Conservation (phyloP, 2,113 vertebrate species). For the Barnardius zonarius region DNA sequence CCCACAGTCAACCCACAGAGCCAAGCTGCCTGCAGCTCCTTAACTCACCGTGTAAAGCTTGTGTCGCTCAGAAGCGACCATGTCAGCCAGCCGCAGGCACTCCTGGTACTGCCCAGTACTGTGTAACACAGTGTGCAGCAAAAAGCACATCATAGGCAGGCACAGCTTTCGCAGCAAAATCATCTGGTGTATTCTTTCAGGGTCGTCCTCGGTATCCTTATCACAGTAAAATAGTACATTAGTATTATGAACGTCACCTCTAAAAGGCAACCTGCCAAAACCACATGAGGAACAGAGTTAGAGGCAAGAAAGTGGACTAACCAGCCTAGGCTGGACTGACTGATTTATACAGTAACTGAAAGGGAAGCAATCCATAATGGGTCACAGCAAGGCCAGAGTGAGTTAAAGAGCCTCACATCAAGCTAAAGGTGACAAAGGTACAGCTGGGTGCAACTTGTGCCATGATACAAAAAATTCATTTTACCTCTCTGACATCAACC, state of each 20-base stretch:
- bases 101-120: constrained; percentile 90
- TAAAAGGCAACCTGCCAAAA: neutral
- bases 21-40: neutral
- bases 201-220: constrained; percentile 86
- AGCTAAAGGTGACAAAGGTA: neutral
- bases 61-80: constrained; percentile 90
- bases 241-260: neutral
- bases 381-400: neutral
- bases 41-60: constrained; percentile 84
- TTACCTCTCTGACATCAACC: constrained; percentile 94
- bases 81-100: constrained; percentile 89
- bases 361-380: neutral
- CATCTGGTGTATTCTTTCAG: constrained; percentile 89
- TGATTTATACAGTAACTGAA: neutral
- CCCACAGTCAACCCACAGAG: neutral
- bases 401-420: neutral
- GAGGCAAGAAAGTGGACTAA: neutral
- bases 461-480: neutral
- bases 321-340: neutral
- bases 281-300: rapidly evolving
- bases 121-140: constrained; percentile 90
- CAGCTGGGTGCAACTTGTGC: neutral
- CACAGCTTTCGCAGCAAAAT: constrained; percentile 84
- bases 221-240: rapidly evolving
- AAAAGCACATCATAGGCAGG: constrained; percentile 88